phyloP scores from a whole-genome alignment of 2,888 invertebrate species.

The Uloborus plumipes region DNA sequence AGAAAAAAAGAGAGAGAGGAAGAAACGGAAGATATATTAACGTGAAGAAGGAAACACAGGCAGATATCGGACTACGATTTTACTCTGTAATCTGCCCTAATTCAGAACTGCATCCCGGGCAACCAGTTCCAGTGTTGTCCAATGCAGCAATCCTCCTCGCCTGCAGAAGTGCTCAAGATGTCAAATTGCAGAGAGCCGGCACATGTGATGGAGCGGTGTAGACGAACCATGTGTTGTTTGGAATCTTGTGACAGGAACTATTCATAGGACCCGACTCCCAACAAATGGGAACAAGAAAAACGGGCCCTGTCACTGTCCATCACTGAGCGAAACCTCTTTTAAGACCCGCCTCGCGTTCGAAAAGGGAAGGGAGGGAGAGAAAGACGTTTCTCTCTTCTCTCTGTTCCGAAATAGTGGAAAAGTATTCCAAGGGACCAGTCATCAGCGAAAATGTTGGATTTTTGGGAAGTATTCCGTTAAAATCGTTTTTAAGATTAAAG shows the following conservation, averaged over 20 bases:
- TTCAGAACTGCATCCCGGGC: not conserved
- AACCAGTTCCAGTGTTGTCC: not conserved
- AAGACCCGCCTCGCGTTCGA: not conserved
- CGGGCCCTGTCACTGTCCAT: slow-evolving; percentile 53
- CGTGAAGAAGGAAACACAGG: no score
- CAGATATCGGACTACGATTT: not conserved
- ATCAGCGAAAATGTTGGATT: no score
- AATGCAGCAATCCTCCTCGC: not conserved
- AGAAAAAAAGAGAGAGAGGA: no score
- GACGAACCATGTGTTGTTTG: no score
- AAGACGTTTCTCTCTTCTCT: no score
- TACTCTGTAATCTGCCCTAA: not conserved
- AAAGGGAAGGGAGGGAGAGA: slow-evolving; percentile 11
- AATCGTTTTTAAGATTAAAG: no score
- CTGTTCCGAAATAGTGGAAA: no score
- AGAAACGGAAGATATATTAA: no score
- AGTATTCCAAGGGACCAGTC: no score
- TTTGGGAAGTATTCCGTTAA: no score
- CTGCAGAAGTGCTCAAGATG: no score
- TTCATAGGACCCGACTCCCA: slow-evolving; percentile 1
- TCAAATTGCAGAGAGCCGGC: not conserved
- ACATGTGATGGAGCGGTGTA: slow-evolving; percentile 19
- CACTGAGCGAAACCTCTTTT: slow-evolving; percentile 15
- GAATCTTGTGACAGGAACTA: not conserved
- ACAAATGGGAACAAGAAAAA: slow-evolving; percentile 50